A percentile compares a stretch with the other conserved stretches of the same genome.
Evolutionary conservation across 2,888 invertebrate genomes (phyloP).

Genomic region (Archips crataeganus): DNA sequence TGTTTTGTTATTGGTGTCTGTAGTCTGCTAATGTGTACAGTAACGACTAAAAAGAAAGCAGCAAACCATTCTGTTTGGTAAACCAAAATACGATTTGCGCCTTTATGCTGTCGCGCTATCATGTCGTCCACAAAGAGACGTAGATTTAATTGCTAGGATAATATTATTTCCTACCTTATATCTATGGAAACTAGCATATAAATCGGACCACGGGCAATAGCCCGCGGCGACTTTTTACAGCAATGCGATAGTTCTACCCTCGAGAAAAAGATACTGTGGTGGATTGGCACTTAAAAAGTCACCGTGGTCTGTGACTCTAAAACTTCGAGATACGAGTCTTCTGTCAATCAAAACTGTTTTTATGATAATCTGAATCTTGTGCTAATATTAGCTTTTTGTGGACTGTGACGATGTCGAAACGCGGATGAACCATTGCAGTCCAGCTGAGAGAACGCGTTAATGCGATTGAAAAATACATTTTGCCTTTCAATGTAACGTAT

Average conservation of each 20-base stretch:
- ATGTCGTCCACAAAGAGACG: background rate
- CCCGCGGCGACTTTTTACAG: background rate
- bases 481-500: background rate
- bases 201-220: background rate
- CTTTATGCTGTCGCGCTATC: background rate
- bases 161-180: too few relatives aligned
- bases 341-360: background rate
- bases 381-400: background rate
- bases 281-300: background rate
- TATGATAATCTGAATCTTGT: background rate
- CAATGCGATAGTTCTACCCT: background rate
- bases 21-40: background rate
- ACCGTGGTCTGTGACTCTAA: background rate
- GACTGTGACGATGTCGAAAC: background rate
- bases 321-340: background rate
- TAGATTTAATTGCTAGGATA: background rate
- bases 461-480: background rate
- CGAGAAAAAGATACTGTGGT: background rate
- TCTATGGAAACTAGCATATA: background rate
- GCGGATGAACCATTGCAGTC: background rate
- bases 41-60: background rate
- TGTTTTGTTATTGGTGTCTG: background rate
- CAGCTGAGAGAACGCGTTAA: background rate
- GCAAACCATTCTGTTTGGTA: background rate
- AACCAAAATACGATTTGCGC: background rate